Conservation (phyloP, 1,140 invertebrate species). For the Fopius arisanus region DNA sequence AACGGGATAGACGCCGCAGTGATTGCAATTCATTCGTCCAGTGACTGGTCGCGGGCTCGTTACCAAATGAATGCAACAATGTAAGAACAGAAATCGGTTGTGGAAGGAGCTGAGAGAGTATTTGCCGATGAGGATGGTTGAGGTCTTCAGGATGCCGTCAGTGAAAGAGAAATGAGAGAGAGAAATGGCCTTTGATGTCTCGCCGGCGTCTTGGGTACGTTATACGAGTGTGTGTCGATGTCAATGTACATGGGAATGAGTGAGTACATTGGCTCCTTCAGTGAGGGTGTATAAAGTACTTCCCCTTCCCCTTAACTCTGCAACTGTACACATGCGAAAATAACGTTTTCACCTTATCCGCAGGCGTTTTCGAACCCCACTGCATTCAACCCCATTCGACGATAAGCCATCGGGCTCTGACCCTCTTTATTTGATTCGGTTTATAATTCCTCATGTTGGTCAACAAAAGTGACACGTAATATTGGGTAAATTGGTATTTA, state of each 20-base stretch:
- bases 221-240: slow-evolving; percentile 5
- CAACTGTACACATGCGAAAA: slow-evolving; percentile 5
- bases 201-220: slow-evolving; percentile 1
- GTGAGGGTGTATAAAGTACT: not conserved
- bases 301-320: not conserved
- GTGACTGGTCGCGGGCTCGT: slow-evolving; percentile 27
- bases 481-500: not conserved
- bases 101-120: slow-evolving; percentile 24
- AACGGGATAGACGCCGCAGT: not conserved
- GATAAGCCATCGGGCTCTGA: not conserved
- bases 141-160: not conserved
- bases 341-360: slow-evolving; percentile 10
- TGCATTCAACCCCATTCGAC: not conserved
- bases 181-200: slow-evolving; percentile 14
- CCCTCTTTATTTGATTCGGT: slow-evolving; percentile 3
- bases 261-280: slow-evolving; percentile 7
- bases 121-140: slow-evolving; percentile 17
- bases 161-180: slow-evolving; percentile 6
- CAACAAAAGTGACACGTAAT: not conserved
- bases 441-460: not conserved
- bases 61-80: slow-evolving; percentile 20
- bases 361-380: not conserved
- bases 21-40: not conserved
- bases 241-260: not conserved
- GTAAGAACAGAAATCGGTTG: not conserved